phyloP scores from a whole-genome alignment of 2,113 vertebrate genomes.

The Otus sunia region DNA sequence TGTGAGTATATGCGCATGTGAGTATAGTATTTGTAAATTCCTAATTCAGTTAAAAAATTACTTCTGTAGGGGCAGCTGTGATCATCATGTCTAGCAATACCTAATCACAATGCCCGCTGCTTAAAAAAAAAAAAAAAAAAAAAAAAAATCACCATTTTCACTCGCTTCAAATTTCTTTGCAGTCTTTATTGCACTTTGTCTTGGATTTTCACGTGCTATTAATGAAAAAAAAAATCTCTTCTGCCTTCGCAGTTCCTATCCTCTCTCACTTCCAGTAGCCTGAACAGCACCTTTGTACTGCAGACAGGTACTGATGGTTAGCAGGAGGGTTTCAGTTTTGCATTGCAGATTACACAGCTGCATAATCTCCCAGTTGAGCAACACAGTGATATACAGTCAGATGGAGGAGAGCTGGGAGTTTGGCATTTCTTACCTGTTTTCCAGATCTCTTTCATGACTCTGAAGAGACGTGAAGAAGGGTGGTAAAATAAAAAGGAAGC shows the following conservation, averaged over 20 bases:
- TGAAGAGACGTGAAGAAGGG: neutral
- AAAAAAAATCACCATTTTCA: neutral
- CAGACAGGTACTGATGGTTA: neutral
- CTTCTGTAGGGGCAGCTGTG: neutral
- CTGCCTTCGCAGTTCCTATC: neutral
- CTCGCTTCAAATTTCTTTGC: neutral
- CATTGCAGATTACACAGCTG: slow-evolving; percentile 23
- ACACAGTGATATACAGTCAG: neutral
- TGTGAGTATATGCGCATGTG: neutral
- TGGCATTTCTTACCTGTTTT: slow-evolving; percentile 3
- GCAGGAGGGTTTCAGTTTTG: neutral
- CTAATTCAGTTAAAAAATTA: neutral
- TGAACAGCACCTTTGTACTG: slow-evolving; percentile 3
- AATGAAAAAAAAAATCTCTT: neutral
- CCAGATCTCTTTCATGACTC: slow-evolving; percentile 19
- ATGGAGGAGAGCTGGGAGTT: neutral
- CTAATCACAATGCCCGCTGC: neutral
- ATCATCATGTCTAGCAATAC: neutral
- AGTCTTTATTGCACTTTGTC: neutral
- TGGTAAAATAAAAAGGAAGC: slow-evolving; percentile 19
- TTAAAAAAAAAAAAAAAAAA: neutral
- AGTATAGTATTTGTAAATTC: neutral
- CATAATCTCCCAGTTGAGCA: slow-evolving; percentile 13
- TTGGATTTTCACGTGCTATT: neutral
- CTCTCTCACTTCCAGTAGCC: neutral